phyloP scores from a whole-genome alignment of 92 coral and sea anemone genomes.

The Virgularia gustaviana region DNA sequence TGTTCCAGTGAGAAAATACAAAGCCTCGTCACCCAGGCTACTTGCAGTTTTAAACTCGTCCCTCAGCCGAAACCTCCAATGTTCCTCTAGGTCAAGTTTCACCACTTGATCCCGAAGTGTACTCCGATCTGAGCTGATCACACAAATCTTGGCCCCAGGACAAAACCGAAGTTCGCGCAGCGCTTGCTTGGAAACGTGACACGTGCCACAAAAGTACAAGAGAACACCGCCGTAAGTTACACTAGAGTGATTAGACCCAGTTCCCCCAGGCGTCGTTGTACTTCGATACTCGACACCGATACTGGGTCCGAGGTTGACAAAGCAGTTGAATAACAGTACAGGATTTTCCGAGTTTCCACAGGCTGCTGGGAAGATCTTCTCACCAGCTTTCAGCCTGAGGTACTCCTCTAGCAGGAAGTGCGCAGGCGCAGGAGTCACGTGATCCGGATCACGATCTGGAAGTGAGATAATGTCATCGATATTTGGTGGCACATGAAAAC shows the following conservation, averaged over 20 bases:
- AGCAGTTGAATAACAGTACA: constrained; percentile 75
- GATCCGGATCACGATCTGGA: constrained; percentile 82
- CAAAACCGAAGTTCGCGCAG: constrained; percentile 79
- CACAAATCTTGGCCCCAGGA: constrained; percentile 86
- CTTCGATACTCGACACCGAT: constrained; percentile 76
- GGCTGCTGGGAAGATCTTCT: constrained; percentile 76
- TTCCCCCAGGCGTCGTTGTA: constrained; percentile 48
- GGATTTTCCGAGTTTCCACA: constrained; percentile 69
- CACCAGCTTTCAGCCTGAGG: constrained; percentile 69
- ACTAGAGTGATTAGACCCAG: no score
- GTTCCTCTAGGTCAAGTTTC: constrained; percentile 91
- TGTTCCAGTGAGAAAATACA: constrained; percentile 86
- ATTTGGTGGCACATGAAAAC: constrained; percentile 49
- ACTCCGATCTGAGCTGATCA: constrained; percentile 92
- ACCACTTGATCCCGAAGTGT: constrained; percentile 92
- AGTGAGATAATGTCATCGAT: constrained; percentile 70
- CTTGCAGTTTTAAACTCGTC: constrained; percentile 97
- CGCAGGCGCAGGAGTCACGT: constrained; percentile 80
- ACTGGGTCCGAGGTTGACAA: constrained; percentile 82
- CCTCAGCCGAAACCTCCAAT: constrained; percentile 91
- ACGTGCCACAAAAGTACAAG: constrained; percentile 67
- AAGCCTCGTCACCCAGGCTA: constrained; percentile 78
- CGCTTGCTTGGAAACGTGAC: constrained; percentile 67
- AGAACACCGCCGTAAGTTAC: constrained; percentile 91
- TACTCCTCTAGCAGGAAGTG: constrained; percentile 88